A percentile compares a stretch with the other conserved stretches of the same genome.
These are phyloP conservation scores for Drosophila setifemur DNA, from an alignment of 1,140 invertebrate species.

Conservation along the genomic window DNA sequence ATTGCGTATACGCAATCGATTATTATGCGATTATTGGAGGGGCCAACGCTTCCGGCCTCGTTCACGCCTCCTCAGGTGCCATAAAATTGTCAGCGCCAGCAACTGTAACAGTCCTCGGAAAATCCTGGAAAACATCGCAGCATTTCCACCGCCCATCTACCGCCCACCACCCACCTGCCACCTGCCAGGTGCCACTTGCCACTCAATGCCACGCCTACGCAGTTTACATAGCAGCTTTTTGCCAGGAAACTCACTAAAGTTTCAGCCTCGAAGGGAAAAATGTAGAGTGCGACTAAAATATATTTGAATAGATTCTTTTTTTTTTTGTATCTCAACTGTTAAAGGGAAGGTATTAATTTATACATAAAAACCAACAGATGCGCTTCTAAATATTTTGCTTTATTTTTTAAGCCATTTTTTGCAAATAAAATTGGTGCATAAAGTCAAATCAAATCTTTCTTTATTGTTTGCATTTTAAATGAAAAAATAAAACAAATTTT, in stretches of 20 bases:
- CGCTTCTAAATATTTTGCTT: too few relatives aligned
- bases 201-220: slow-evolving; percentile 35
- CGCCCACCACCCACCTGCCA: background rate
- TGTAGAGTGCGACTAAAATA: background rate
- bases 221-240: background rate
- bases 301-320: too few relatives aligned
- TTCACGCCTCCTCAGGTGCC: slow-evolving; percentile 12
- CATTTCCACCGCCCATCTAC: too few relatives aligned
- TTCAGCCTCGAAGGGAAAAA: background rate
- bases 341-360: too few relatives aligned
- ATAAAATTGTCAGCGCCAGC: slow-evolving; percentile 21
- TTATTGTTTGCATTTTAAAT: too few relatives aligned
- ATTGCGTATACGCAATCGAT: slow-evolving; percentile 34
- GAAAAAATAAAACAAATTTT: too few relatives aligned
- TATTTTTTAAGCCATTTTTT: too few relatives aligned
- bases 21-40: slow-evolving; percentile 7
- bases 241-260: background rate
- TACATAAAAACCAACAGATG: too few relatives aligned
- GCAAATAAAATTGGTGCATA: too few relatives aligned
- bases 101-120: background rate
- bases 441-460: too few relatives aligned
- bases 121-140: background rate
- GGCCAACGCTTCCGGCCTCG: background rate
- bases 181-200: slow-evolving; percentile 9
- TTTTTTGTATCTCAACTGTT: too few relatives aligned